Percentiles rank a stretch among this genome's conserved stretches.
These are phyloP conservation scores for Geococcyx californianus DNA, from an alignment of 2,113 vertebrate genomes.

Conservation along the genomic window DNA sequence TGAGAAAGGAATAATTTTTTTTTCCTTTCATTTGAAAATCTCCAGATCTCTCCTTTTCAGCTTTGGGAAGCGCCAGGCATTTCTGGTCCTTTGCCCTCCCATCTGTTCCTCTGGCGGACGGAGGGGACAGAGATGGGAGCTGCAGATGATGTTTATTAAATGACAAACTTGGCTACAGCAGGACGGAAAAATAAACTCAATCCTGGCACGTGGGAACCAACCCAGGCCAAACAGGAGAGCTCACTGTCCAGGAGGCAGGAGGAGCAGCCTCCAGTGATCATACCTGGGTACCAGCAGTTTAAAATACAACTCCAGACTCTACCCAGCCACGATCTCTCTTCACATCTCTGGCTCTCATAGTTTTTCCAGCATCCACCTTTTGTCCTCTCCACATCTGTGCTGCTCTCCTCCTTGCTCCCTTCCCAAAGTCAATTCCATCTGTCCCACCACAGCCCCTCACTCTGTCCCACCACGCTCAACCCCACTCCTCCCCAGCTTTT, in stretches of 20 bases:
- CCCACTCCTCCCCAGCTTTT: neutral
- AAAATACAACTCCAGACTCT: neutral
- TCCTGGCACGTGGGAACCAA: neutral
- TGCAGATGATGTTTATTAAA: neutral
- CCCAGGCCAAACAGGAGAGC: neutral
- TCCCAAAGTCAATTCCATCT: neutral
- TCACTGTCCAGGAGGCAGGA: neutral
- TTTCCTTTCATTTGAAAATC: neutral
- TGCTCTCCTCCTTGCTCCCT: neutral
- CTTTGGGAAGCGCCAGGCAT: neutral
- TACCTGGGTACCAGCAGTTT: neutral
- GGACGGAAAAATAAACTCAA: conserved; percentile 26
- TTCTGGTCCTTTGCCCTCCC: conserved; percentile 18
- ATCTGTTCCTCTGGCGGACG: conserved; percentile 21
- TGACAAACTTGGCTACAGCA: neutral
- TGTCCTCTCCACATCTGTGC: neutral
- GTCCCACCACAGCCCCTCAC: too few relatives aligned
- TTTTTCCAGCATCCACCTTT: neutral
- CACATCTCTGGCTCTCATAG: neutral
- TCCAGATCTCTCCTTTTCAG: neutral
- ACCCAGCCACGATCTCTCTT: neutral
- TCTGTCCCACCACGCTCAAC: neutral
- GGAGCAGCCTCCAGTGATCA: neutral
- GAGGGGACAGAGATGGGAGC: neutral
- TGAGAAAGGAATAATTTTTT: neutral